phyloP scores from a whole-genome alignment of 2,797 vertebrate genomes.

The Epinephelus malabaricus region DNA sequence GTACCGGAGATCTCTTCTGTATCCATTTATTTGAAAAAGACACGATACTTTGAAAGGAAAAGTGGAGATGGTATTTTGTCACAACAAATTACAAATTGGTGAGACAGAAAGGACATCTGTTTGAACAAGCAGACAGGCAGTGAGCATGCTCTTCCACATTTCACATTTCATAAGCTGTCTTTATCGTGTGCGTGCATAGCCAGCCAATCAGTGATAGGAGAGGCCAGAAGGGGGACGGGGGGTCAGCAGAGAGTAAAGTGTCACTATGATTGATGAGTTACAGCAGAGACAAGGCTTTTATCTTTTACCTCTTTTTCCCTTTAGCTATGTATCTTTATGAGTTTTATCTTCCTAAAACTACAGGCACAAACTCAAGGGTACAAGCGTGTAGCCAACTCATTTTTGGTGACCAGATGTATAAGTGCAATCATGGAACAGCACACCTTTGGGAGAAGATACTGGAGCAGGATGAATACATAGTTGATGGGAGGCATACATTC shows the following conservation, averaged over 20 bases:
- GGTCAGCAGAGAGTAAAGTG: conserved; percentile 50
- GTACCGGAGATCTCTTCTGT: conserved; percentile 21
- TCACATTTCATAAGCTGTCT: conserved; percentile 31
- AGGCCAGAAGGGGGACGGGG: background rate
- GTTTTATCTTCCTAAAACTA: conserved; percentile 2
- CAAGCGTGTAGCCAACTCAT: background rate
- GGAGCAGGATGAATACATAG: conserved; percentile 5
- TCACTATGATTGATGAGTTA: conserved; percentile 67
- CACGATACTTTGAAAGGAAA: conserved; percentile 29
- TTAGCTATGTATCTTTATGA: background rate
- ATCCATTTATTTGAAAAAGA: conserved; percentile 6
- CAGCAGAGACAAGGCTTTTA: conserved; percentile 19
- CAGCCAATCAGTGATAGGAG: conserved; percentile 38
- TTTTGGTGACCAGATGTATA: conserved; percentile 18
- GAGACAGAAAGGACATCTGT: conserved; percentile 47
- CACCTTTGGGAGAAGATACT: conserved; percentile 6
- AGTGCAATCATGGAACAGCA: conserved; percentile 8
- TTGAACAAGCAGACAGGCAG: conserved; percentile 37
- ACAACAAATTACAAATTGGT: conserved; percentile 59
- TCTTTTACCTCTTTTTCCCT: conserved; percentile 35
- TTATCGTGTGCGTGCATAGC: conserved; percentile 37
- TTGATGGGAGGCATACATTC: background rate
- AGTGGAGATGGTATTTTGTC: conserved; percentile 30
- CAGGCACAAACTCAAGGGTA: background rate
- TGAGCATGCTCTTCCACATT: conserved; percentile 12